Evolutionary conservation across 2,888 invertebrate species (phyloP), one percentile per base, ranked within the genome.

Genomic region (Hydrotaea diabolus): DNA sequence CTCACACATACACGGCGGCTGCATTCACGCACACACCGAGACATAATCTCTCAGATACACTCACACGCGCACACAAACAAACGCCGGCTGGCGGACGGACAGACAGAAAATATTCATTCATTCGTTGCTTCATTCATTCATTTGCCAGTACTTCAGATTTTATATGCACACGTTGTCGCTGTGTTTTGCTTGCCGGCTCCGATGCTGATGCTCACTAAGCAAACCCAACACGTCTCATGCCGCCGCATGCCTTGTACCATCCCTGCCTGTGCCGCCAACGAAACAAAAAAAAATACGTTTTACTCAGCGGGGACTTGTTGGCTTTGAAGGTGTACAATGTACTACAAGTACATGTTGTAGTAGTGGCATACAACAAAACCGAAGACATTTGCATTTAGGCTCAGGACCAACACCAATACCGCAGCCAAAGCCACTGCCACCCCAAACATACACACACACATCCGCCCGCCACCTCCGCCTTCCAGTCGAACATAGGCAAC

Each of bases 11-110:
- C 26, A 71, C 26, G 39, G 80, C 59, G 55, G 17, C 62, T 75
- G 81, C 78, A 81, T 53, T 55, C 3, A 36, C 81, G 75, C 71
- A 85, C 77, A 75, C 17, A 59, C 13, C 21, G n/a, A 69, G 36
- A 74, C 53, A 17, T 11, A 55, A 55, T 55, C 19, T 36, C 49
- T 55, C 26, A 43, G 53, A 39, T 21, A 11, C 78, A 77, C 8
- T 43, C 36, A 71, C 7, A 59, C 15, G 23, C 15, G 17, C 11
- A 55, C n/a, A 59, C 39, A 57, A n/a, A 55, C 9, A 26, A 49
- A 17, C 46, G 36, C 9, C 3, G 9, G 13, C 31, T n/a, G 13
- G 4, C 19, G 7, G 39, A 69, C 21, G 36, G 69, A 69, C 71
- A 31, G n/a, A 55, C 53, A 57, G n/a, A n/a, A 31, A 19, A 57